Percentiles rank a stretch among this genome's conserved stretches.
Evolutionary conservation across 2,888 invertebrate species (phyloP).

Genomic region (Hydrotaea cyrtoneurina): DNA sequence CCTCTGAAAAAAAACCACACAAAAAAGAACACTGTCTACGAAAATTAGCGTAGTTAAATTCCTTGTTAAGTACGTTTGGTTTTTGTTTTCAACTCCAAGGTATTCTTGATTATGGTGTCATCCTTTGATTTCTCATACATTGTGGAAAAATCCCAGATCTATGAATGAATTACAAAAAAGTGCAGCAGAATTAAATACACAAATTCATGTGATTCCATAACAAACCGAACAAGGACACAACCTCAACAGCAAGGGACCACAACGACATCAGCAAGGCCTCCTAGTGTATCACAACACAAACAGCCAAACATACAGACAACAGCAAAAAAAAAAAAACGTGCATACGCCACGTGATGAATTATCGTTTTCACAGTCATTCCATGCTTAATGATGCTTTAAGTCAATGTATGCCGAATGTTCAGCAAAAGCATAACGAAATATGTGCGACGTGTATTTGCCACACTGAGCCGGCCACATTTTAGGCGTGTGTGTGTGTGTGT

Average conservation of each 20-base stretch:
- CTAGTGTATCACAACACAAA: too few relatives aligned
- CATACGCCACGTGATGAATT: neutral
- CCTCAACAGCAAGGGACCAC: neutral
- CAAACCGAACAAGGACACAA: neutral
- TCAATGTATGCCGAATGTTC: neutral
- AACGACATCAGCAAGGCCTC: neutral
- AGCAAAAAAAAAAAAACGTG: neutral
- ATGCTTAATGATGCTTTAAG: slow-evolving; percentile 32
- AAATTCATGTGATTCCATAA: too few relatives aligned
- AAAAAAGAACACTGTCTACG: too few relatives aligned
- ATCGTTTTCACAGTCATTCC: neutral
- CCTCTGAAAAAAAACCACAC: too few relatives aligned
- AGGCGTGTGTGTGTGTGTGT: slow-evolving; percentile 25
- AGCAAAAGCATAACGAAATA: neutral
- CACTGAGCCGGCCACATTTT: slow-evolving; percentile 27
- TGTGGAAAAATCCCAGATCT: too few relatives aligned
- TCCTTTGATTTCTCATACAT: too few relatives aligned
- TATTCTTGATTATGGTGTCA: too few relatives aligned
- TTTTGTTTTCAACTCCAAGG: too few relatives aligned
- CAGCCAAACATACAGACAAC: neutral
- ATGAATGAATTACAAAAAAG: too few relatives aligned
- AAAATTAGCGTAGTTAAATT: too few relatives aligned
- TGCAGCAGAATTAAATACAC: too few relatives aligned
- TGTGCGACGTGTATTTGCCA: slow-evolving; percentile 21
- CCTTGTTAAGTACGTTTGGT: too few relatives aligned